phyloP scores from a whole-genome alignment of 2,113 vertebrate species.

The Dipodomys stephensi region DNA sequence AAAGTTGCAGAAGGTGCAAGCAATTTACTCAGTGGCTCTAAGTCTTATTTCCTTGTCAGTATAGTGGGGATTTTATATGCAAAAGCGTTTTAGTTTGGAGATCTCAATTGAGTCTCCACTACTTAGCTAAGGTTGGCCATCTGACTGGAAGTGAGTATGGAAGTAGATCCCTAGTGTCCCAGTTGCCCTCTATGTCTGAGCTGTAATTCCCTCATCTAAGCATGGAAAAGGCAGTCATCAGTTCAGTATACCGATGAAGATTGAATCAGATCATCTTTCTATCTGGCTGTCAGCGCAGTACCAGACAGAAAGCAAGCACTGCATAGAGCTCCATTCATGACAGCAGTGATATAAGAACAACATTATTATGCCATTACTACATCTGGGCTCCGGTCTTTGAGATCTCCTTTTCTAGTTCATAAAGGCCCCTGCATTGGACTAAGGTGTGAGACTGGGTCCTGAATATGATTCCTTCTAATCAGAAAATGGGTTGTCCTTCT shows the following conservation, averaged over 20 bases:
- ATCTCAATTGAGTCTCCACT: not conserved
- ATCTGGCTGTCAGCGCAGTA: not conserved
- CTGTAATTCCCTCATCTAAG: not conserved
- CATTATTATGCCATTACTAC: not conserved
- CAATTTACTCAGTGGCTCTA: not conserved
- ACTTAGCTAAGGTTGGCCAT: not conserved
- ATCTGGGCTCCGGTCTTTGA: not conserved
- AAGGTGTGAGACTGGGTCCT: not conserved
- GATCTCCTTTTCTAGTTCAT: not conserved
- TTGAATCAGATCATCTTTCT: not conserved
- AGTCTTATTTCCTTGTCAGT: not conserved
- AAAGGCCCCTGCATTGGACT: not conserved
- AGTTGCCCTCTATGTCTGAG: accelerated
- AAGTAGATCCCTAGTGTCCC: accelerated
- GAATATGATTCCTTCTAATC: not conserved
- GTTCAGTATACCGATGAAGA: not conserved
- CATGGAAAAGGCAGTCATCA: not conserved
- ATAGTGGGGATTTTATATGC: not conserved
- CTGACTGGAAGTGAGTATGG: not conserved
- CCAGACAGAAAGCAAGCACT: not conserved
- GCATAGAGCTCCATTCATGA: not conserved
- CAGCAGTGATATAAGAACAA: not conserved
- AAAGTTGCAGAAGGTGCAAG: not conserved
- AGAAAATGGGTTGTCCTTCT: not conserved
- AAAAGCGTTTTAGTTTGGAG: not conserved